phyloP scores from a whole-genome alignment of 2,888 invertebrate genomes.

The Machimus rusticus region DNA sequence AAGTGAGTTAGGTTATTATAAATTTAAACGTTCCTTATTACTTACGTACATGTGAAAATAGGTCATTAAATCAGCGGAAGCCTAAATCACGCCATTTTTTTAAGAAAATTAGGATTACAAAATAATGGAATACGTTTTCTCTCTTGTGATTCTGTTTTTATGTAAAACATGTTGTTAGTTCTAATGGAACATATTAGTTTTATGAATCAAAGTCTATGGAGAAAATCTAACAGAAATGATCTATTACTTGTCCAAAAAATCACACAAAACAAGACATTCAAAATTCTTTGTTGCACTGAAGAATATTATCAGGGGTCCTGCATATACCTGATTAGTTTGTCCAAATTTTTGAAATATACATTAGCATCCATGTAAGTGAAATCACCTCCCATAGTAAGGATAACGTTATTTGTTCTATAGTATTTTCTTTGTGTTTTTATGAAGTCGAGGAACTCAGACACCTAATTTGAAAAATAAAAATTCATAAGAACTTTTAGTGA shows the following conservation, averaged over 20 bases:
- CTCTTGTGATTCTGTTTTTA: too few relatives aligned
- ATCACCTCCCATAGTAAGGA: constrained; percentile 91
- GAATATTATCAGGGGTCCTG: neutral
- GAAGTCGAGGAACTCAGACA: constrained; percentile 67
- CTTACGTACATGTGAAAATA: neutral
- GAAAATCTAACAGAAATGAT: constrained; percentile 28
- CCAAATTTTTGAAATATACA: constrained; percentile 83
- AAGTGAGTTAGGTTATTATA: neutral
- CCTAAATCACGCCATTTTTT: too few relatives aligned
- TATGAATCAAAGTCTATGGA: constrained; percentile 62
- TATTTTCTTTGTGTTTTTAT: constrained; percentile 66
- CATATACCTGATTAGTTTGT: constrained; percentile 75
- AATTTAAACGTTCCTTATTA: neutral
- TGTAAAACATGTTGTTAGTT: too few relatives aligned
- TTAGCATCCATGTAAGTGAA: constrained; percentile 86
- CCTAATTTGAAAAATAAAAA: constrained; percentile 54
- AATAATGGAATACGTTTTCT: too few relatives aligned
- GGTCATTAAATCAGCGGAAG: constrained; percentile 81
- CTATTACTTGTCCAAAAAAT: too few relatives aligned
- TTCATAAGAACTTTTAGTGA: neutral
- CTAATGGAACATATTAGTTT: too few relatives aligned
- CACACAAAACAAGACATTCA: neutral
- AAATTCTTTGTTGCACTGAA: neutral
- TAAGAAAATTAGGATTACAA: too few relatives aligned
- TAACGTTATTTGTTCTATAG: constrained; percentile 76